Evolutionary conservation across 2,113 vertebrate genomes (phyloP).

Genomic region (Oceanodroma tethys): DNA sequence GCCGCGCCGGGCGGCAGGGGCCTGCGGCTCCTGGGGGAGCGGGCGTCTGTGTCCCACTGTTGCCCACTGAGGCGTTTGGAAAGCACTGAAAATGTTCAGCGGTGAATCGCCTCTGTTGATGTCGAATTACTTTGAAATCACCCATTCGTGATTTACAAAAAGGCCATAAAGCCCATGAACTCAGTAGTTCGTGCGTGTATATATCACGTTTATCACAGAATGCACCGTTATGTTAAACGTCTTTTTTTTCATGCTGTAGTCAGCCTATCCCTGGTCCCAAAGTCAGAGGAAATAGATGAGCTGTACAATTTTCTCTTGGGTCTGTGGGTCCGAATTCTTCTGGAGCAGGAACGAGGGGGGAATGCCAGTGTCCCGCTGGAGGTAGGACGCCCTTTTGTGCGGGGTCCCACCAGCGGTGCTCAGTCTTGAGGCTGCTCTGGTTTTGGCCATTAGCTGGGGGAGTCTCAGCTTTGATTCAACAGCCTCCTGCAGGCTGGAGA

Average conservation of each 20-base stretch:
- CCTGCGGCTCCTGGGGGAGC: rapidly evolving
- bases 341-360: neutral
- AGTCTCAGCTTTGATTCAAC: no score
- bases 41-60: no score
- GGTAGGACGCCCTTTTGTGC: no score
- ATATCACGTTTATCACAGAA: rapidly evolving
- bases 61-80: neutral
- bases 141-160: neutral
- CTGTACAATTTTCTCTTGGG: neutral
- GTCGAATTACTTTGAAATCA: neutral
- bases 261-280: neutral
- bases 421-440: rapidly evolving
- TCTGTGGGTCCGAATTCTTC: neutral
- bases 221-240: rapidly evolving
- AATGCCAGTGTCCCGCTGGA: neutral
- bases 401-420: no score
- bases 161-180: neutral
- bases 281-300: no score
- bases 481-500: no score
- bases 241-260: neutral
- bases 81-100: rapidly evolving
- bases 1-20: neutral
- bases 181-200: rapidly evolving
- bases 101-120: neutral
- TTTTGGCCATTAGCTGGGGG: neutral